Conservation (phyloP, 2,888 invertebrate genomes). For the Euproctis similis region DNA sequence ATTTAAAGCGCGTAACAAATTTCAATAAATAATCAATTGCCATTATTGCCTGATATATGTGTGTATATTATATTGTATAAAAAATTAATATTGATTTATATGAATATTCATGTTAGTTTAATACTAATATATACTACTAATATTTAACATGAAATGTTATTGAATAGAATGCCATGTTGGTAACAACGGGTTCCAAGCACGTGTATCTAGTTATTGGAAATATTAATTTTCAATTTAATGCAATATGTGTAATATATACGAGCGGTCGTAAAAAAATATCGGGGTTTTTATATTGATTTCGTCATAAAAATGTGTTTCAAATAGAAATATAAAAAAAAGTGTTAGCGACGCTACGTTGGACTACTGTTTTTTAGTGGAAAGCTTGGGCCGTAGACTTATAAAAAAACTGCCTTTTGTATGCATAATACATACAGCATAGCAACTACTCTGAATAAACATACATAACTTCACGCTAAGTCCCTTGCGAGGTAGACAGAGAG, state of each 20-base stretch:
- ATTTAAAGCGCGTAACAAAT: conserved; percentile 66
- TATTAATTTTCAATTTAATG: conserved; percentile 26
- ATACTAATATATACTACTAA: conserved; percentile 41
- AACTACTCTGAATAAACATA: no score
- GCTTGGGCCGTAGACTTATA: no score
- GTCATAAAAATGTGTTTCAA: conserved; percentile 16
- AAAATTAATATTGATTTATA: conserved; percentile 68
- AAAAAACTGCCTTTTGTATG: no score
- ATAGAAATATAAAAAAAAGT: not conserved
- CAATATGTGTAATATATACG: conserved; percentile 9
- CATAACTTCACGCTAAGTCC: no score
- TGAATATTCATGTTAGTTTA: conserved; percentile 70
- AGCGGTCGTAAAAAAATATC: conserved; percentile 22
- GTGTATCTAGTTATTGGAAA: conserved; percentile 29
- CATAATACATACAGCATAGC: no score
- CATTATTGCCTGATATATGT: conserved; percentile 68
- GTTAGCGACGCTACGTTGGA: no score
- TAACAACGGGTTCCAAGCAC: conserved; percentile 13
- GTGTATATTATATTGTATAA: conserved; percentile 64
- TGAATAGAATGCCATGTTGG: conserved; percentile 27
- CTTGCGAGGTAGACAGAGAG: no score
- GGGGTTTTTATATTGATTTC: conserved; percentile 15
- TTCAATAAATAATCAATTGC: conserved; percentile 73
- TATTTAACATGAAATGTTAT: conserved; percentile 37
- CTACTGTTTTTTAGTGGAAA: no score